Evolutionary conservation across 2,797 vertebrate species (phyloP).

Genomic region (Sciaenops ocellatus): DNA sequence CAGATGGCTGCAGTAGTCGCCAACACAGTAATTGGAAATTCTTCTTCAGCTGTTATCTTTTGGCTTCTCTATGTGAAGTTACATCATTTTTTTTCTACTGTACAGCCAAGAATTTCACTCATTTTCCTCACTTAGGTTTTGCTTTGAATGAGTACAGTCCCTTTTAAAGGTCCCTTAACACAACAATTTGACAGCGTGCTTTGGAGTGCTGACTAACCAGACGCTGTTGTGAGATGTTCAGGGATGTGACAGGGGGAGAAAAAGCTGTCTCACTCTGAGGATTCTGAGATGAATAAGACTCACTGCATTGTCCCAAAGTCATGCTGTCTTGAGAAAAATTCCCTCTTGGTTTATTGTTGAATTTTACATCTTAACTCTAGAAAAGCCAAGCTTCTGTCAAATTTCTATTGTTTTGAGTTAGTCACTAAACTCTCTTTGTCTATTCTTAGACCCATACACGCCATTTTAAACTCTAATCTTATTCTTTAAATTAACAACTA

Average conservation of each 20-base stretch:
- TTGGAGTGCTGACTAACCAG: constrained; percentile 57
- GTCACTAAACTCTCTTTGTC: neutral
- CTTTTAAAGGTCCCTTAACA: constrained; percentile 9
- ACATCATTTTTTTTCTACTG: constrained; percentile 2
- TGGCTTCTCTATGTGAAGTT: constrained; percentile 22
- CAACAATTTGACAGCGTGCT: constrained; percentile 40
- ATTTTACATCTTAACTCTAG: constrained; percentile 14
- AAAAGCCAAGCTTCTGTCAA: neutral
- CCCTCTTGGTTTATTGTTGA: constrained; percentile 1
- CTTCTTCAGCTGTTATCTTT: constrained; percentile 19
- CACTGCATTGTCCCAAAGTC: constrained; percentile 6
- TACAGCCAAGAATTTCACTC: constrained; percentile 25
- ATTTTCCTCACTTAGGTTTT: constrained; percentile 27
- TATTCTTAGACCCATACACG: neutral
- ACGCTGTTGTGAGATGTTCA: constrained; percentile 4
- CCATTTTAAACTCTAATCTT: neutral
- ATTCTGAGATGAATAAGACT: neutral
- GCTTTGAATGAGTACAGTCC: constrained; percentile 15
- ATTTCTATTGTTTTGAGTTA: neutral
- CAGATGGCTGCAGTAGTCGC: constrained; percentile 17
- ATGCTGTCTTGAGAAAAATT: neutral
- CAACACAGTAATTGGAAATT: constrained; percentile 21
- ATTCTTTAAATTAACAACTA: neutral
- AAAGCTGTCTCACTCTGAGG: neutral
- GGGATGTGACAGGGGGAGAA: constrained; percentile 11